Conservation (phyloP, 92 coral and sea anemone species). For the Umimayanthus kanabou region DNA sequence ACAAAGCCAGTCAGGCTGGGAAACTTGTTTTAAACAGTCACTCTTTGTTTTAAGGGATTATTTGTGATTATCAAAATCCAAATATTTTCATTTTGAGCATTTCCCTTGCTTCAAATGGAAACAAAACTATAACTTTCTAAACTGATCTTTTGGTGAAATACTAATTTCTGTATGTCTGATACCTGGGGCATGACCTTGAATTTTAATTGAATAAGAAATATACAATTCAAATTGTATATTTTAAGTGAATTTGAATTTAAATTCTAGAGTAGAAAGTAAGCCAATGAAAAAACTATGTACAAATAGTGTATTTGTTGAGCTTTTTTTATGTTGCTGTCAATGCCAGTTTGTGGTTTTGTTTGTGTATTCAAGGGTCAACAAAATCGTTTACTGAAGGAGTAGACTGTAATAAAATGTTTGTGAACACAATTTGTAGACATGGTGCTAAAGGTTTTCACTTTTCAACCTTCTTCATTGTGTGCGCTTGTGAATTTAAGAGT, state of each 20-base stretch:
- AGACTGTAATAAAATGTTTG: background rate
- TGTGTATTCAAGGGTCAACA: background rate
- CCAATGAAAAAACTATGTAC: background rate
- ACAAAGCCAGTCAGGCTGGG: background rate
- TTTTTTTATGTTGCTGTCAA: background rate
- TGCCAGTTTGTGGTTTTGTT: background rate
- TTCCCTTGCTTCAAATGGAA: background rate
- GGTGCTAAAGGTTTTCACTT: background rate
- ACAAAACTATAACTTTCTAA: background rate
- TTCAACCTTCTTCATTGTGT: background rate
- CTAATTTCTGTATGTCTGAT: background rate
- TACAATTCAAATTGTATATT: slow-evolving; percentile 5
- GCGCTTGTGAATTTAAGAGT: background rate
- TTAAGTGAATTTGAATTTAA: background rate
- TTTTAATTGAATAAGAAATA: slow-evolving; percentile 6
- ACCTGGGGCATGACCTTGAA: background rate
- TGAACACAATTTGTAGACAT: background rate
- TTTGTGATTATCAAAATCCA: background rate
- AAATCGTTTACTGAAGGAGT: background rate
- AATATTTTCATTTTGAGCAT: background rate
- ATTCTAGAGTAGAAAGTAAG: background rate
- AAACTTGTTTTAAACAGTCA: background rate
- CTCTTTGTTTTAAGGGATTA: background rate
- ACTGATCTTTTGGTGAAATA: background rate
- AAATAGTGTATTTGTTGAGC: background rate